A percentile compares a stretch with the other conserved stretches of the same genome.
phyloP scores from a whole-genome alignment of 2,113 vertebrate genomes.

The Eupsittula cactorum region DNA sequence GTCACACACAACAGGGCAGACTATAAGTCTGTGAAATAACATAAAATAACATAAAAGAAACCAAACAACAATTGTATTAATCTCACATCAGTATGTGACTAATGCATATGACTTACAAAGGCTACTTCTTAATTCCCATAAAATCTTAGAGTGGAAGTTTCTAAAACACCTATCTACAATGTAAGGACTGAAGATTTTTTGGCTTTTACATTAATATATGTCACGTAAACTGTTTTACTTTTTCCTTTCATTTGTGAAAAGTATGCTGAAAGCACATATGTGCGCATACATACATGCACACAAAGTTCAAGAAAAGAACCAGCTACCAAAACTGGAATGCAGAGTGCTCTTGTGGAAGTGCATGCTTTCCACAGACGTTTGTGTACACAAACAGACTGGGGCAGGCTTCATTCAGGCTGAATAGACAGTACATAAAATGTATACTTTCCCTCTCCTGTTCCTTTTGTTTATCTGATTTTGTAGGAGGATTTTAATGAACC shows the following conservation, averaged over 20 bases:
- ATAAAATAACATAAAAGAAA: no score
- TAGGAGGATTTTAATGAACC: constrained; percentile 34
- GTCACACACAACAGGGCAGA: no score
- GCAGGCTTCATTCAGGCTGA: not conserved
- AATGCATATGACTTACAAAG: not conserved
- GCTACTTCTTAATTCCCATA: not conserved
- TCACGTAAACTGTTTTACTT: not conserved
- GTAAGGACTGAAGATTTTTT: not conserved
- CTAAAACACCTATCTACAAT: not conserved
- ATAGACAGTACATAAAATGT: not conserved
- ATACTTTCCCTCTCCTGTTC: not conserved
- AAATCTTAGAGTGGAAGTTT: not conserved
- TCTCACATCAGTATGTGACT: not conserved
- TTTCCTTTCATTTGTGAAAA: not conserved
- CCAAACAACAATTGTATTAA: not conserved
- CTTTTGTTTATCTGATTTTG: constrained; percentile 37
- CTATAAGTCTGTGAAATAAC: no score
- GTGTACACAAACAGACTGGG: not conserved
- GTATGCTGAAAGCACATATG: not conserved
- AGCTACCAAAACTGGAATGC: not conserved
- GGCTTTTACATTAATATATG: not conserved
- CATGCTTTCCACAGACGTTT: constrained; percentile 28
- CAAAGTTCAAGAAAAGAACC: not conserved
- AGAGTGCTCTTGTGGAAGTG: not conserved
- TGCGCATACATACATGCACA: not conserved